phyloP scores from a whole-genome alignment of 2,797 vertebrate genomes.

The Masticophis lateralis region DNA sequence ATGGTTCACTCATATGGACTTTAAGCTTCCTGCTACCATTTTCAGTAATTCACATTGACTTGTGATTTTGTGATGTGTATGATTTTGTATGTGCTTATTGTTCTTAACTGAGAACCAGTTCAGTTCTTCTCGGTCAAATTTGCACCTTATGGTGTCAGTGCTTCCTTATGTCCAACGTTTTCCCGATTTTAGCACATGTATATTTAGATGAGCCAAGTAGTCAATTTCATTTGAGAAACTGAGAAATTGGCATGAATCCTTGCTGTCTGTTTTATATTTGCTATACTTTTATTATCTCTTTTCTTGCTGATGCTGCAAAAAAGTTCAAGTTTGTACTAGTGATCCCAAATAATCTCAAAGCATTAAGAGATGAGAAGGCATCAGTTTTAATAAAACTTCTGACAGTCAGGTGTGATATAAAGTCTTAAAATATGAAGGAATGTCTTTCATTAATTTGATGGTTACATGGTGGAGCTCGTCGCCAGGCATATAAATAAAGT shows the following conservation, averaged over 20 bases:
- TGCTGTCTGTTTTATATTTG: background rate
- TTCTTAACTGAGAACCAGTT: background rate
- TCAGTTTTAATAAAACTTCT: conserved; percentile 22
- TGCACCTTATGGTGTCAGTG: background rate
- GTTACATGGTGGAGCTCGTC: background rate
- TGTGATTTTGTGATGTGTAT: background rate
- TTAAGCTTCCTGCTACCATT: background rate
- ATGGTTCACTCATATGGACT: background rate
- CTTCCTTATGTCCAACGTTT: background rate
- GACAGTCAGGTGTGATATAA: background rate
- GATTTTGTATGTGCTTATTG: background rate
- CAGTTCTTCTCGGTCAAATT: background rate
- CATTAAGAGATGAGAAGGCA: conserved; percentile 7
- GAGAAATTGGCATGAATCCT: background rate
- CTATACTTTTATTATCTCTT: background rate
- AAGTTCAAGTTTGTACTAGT: background rate
- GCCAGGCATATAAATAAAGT: background rate
- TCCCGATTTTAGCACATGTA: background rate
- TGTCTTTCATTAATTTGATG: conserved; percentile 1
- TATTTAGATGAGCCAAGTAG: background rate
- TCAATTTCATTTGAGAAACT: background rate
- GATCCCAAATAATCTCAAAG: conserved; percentile 24
- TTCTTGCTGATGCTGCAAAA: background rate
- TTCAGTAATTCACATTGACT: background rate
- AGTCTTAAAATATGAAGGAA: conserved; percentile 16